phyloP scores from a whole-genome alignment of 92 coral and sea anemone species.

The Epizoanthus rinbou region DNA sequence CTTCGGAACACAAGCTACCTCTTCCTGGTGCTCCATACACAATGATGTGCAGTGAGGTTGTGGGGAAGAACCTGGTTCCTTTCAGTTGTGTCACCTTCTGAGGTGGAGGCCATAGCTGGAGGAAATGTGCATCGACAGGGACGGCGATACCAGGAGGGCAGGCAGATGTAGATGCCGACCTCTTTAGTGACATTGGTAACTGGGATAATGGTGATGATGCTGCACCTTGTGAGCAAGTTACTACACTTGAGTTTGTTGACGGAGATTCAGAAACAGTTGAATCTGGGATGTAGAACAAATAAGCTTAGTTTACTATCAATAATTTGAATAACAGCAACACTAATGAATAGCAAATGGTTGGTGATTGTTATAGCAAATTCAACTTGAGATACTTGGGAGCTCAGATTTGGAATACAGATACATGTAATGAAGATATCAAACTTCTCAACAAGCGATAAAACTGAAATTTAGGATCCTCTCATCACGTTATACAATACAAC shows the following conservation, averaged over 20 bases:
- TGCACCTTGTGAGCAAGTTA: constrained; percentile 15
- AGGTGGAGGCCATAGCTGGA: constrained; percentile 85
- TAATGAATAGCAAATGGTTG: too few species aligned
- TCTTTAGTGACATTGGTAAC: constrained; percentile 11
- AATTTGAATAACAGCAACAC: too few species aligned
- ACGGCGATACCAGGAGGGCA: constrained; percentile 41
- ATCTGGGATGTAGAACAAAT: not conserved
- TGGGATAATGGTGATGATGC: constrained; percentile 38
- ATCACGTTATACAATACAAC: too few species aligned
- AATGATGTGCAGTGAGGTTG: constrained; percentile 65
- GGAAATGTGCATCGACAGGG: constrained; percentile 59
- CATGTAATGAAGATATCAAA: too few species aligned
- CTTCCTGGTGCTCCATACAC: constrained; percentile 42
- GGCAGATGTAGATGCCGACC: constrained; percentile 25
- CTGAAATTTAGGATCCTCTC: too few species aligned
- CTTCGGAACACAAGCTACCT: constrained; percentile 46
- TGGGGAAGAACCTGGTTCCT: constrained; percentile 74
- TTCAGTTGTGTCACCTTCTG: constrained; percentile 78
- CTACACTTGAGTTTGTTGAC: not conserved
- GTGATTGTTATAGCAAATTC: too few species aligned
- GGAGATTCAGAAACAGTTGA: constrained; percentile 25
- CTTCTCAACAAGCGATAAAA: too few species aligned
- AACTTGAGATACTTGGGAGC: too few species aligned
- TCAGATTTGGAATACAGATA: too few species aligned
- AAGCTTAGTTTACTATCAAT: too few species aligned